Evolutionary conservation across 2,888 invertebrate species (phyloP).

Genomic region (Dolichopus griseipennis): DNA sequence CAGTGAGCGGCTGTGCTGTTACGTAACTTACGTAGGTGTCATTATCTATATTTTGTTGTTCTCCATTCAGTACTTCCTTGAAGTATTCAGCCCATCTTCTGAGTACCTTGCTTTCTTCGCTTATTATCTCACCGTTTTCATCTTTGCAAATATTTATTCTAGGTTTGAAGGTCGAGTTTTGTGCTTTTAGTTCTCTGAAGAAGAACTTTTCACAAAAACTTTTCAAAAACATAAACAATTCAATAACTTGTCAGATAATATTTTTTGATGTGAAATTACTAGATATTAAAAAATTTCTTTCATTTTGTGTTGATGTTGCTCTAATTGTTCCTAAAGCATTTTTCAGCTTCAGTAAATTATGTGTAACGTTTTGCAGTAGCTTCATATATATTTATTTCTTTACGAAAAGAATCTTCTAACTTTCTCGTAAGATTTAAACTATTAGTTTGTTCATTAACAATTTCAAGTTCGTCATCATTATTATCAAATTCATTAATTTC

Average conservation of each 20-base stretch:
- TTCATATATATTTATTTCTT: conserved; percentile 9
- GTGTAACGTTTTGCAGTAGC: neutral
- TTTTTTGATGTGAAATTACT: conserved; percentile 7
- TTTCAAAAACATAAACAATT: neutral
- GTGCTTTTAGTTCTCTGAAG: too few species aligned
- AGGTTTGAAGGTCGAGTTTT: too few species aligned
- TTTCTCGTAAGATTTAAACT: neutral
- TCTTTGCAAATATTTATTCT: too few species aligned
- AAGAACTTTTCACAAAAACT: too few species aligned
- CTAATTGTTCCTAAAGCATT: neutral
- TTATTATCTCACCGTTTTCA: too few species aligned
- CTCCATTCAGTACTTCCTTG: too few species aligned
- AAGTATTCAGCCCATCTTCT: too few species aligned
- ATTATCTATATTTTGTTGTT: too few species aligned
- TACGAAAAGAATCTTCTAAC: conserved; percentile 5
- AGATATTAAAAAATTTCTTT: conserved; percentile 8
- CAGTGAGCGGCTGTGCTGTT: too few species aligned
- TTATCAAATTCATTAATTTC: neutral
- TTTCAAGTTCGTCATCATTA: neutral
- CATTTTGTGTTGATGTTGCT: conserved; percentile 11
- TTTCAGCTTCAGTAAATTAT: conserved; percentile 2
- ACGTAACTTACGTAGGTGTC: too few species aligned
- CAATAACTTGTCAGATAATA: neutral
- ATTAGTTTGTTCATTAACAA: neutral
- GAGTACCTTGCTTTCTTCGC: too few species aligned